Evolutionary conservation across 2,888 invertebrate species (phyloP).

Genomic region (Panzeria rudis): DNA sequence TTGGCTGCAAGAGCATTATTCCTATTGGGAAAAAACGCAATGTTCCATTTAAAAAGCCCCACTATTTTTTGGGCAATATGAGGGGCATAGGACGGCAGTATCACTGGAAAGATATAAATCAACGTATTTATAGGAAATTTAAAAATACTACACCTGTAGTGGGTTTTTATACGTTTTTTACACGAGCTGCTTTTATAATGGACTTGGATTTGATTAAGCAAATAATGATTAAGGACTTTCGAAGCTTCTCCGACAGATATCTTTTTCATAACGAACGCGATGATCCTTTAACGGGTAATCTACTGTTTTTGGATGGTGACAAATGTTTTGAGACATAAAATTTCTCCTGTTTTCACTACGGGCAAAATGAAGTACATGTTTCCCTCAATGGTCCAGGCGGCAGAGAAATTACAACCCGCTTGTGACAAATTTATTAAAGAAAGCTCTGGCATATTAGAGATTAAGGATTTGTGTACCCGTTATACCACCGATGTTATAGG

Average conservation of each 20-base stretch:
- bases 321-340: constrained; percentile 82
- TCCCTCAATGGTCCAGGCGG: constrained; percentile 74
- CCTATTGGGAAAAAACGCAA: constrained; percentile 67
- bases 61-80: constrained; percentile 60
- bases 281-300: constrained; percentile 82
- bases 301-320: constrained; percentile 81
- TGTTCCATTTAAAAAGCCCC: constrained; percentile 65
- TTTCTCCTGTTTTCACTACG: constrained; percentile 82
- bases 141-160: constrained; percentile 72
- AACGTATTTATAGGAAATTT: constrained; percentile 64
- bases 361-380: constrained; percentile 79
- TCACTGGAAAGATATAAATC: constrained; percentile 73
- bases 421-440: constrained; percentile 35
- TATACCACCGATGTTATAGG: constrained; percentile 80
- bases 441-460: constrained; percentile 37
- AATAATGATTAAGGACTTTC: constrained; percentile 79
- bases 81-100: constrained; percentile 58
- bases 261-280: constrained; percentile 79
- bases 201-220: constrained; percentile 77
- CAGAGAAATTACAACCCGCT: constrained; percentile 47
- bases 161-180: constrained; percentile 79
- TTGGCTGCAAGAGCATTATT: constrained; percentile 46
- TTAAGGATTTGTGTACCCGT: constrained; percentile 68
- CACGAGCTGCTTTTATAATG: constrained; percentile 75
- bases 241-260: constrained; percentile 81